Evolutionary conservation across 2,797 vertebrate genomes (phyloP), one percentile per base, ranked within the genome.

Genomic region (Limnodromus scolopaceus): DNA sequence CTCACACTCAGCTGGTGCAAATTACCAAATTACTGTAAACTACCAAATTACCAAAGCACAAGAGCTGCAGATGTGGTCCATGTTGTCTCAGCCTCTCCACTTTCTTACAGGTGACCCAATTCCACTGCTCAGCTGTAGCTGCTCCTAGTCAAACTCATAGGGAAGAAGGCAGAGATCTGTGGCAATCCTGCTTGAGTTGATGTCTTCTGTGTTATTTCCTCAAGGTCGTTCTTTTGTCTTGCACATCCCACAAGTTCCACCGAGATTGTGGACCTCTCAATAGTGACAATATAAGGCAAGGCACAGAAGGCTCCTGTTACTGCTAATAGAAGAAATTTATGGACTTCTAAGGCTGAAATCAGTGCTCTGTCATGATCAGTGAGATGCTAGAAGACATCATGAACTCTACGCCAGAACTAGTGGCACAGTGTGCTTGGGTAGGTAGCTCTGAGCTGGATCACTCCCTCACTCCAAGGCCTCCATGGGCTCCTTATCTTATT

Each of bases 1-100:
- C 49, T 91, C 30, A 20, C 0, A 1, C 91, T 96, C 94, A 95
- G 79, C 58, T 92, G 83, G 63, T 88, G 92, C 23, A 86, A 93
- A 94, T 94, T 92, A 87, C 60, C 57, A 93, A 89, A 92, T 93
- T 89, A 32, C 60, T 46, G 12, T 45, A 91, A 95, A 85, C 75
- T 60, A 78, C 83, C 41, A 92, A 91, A 91, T 78, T 88, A 72
- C 46, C 27, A 70, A 2, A 2, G 20, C 8, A 5, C n/a, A 90
- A 65, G 58, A 78, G 32, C 46, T 90, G 69, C 74, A 95, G 77
- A 88, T 95, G 80, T 27, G 7, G 46, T 41, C 32, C 18, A 0
- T 11, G 49, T 25, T 76, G 27, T 64, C 57, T 82, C 49, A 87
- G n/a, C 32, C 32, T 63, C 39, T 94, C 30, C 9, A 25, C 13